These are phyloP conservation scores for Nemoura dubitans DNA, from an alignment of 2,888 invertebrate genomes.

Conservation along the genomic window DNA sequence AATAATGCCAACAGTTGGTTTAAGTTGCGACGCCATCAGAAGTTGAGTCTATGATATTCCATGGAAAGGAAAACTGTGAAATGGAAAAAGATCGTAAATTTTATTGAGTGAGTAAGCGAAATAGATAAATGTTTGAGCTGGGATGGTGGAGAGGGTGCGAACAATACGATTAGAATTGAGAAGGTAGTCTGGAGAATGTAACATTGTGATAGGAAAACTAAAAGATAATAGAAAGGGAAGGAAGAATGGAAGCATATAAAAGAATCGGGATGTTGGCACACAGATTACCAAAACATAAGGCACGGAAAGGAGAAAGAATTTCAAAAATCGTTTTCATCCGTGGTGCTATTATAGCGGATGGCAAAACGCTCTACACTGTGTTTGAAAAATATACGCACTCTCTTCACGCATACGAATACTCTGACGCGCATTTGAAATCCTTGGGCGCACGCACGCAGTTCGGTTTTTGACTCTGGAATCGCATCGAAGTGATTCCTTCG, in stretches of 20 bases:
- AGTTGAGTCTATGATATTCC: not conserved
- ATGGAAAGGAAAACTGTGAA: not conserved
- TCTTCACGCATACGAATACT: conserved; percentile 25
- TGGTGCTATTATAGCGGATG: conserved; percentile 2
- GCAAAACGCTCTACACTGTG: conserved; percentile 12
- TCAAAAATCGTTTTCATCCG: conserved; percentile 38
- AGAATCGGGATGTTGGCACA: conserved; percentile 29
- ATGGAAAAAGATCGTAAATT: conserved; percentile 26
- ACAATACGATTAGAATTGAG: conserved; percentile 40
- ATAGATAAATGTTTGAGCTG: conserved; percentile 38
- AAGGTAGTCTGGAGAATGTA: conserved; percentile 26
- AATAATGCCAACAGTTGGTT: not conserved
- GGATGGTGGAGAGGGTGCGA: conserved; percentile 27
- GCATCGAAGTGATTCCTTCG: conserved; percentile 13
- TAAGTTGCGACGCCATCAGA: not conserved
- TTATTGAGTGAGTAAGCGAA: conserved; percentile 40
- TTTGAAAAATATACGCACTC: conserved; percentile 13
- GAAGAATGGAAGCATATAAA: conserved; percentile 17
- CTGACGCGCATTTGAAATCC: not conserved
- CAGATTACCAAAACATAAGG: conserved; percentile 41
- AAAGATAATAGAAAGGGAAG: conserved; percentile 39
- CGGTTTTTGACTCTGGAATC: not conserved
- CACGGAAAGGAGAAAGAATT: conserved; percentile 32
- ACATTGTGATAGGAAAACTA: conserved; percentile 37
- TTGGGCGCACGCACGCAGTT: not conserved